phyloP scores from a whole-genome alignment of 1,140 invertebrate genomes.

The Danaus plexippus region DNA sequence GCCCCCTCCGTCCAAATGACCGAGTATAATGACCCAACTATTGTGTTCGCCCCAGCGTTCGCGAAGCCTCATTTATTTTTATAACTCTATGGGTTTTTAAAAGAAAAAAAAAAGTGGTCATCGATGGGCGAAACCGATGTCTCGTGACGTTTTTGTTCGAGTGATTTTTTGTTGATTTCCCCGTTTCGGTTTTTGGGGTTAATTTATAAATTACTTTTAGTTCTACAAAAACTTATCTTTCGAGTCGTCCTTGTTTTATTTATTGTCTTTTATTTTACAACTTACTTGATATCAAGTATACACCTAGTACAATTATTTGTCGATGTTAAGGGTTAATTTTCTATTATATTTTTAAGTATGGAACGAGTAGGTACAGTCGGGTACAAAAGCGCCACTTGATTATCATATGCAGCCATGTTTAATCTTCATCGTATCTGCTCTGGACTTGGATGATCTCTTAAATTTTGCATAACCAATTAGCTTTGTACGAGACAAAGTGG shows the following conservation, averaged over 20 bases:
- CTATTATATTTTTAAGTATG: constrained; percentile 1
- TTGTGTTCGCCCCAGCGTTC: constrained; percentile 57
- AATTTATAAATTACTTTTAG: neutral
- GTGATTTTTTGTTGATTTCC: constrained; percentile 10
- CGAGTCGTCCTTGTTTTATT: neutral
- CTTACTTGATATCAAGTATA: neutral
- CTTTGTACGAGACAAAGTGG: constrained; percentile 55
- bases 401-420: constrained; percentile 39
- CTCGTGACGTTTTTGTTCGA: constrained; percentile 26
- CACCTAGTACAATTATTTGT: too few species aligned
- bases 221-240: constrained; percentile 1
- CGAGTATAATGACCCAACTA: constrained; percentile 65
- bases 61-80: constrained; percentile 69
- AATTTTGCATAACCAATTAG: constrained; percentile 69
- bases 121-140: constrained; percentile 51
- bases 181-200: constrained; percentile 4
- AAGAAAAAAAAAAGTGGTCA: constrained; percentile 40
- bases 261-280: neutral
- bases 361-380: constrained; percentile 24
- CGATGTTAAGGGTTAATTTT: too few species aligned
- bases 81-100: constrained; percentile 64
- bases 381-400: constrained; percentile 38
- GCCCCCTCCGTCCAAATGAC: constrained; percentile 55
- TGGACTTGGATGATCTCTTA: constrained; percentile 62
- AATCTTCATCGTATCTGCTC: constrained; percentile 49